phyloP scores from a whole-genome alignment of 2,888 invertebrate genomes.

The Encarsia formosa region DNA sequence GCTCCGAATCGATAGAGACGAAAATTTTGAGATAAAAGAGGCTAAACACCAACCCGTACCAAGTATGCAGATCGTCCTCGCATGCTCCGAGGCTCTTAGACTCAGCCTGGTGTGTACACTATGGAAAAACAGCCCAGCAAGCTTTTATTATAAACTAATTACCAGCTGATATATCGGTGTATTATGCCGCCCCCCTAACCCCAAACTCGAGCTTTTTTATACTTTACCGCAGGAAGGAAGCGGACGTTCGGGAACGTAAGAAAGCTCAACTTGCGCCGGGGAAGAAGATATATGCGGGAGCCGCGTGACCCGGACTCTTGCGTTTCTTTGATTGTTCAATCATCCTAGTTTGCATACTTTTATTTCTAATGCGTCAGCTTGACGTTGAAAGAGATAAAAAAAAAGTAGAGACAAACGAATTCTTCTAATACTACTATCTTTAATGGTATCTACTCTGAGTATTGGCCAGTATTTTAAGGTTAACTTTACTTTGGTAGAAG shows the following conservation, averaged over 20 bases:
- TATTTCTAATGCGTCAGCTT: no score
- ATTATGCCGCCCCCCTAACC: conserved; percentile 49
- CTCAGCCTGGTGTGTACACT: conserved; percentile 32
- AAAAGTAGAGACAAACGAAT: no score
- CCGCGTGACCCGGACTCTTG: conserved; percentile 20
- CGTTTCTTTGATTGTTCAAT: conserved; percentile 28
- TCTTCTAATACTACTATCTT: no score
- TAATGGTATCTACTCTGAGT: no score
- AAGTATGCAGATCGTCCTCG: no score
- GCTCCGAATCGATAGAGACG: background rate
- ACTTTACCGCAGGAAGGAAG: no score
- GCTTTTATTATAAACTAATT: conserved; percentile 51
- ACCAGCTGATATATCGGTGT: conserved; percentile 49
- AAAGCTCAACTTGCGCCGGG: conserved; percentile 43
- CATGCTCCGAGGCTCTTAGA: conserved; percentile 48
- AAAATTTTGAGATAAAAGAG: no score
- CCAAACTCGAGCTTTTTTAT: no score
- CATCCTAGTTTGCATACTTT: no score
- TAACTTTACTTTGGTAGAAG: no score
- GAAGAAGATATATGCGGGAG: conserved; percentile 2
- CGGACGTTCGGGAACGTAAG: conserved; percentile 46
- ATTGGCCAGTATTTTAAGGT: no score
- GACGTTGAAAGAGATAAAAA: no score
- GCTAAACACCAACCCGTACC: background rate
- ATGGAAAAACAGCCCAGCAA: conserved; percentile 25